These are phyloP conservation scores for Patiria miniata DNA, from an alignment of 35 echinoderm and acorn worm genomes.

Conservation along the genomic window DNA sequence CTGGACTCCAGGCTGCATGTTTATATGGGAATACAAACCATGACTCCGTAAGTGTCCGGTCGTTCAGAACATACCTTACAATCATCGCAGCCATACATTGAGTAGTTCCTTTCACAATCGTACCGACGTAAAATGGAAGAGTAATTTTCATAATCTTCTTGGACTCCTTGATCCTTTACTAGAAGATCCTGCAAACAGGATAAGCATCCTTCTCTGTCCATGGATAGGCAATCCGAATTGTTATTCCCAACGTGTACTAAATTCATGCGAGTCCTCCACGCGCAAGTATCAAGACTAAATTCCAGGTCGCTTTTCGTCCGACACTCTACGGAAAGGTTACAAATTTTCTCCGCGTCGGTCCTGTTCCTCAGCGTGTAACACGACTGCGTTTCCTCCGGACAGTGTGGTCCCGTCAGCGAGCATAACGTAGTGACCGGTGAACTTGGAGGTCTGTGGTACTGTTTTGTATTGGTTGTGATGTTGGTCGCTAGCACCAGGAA, in stretches of 20 bases:
- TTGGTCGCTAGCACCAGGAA: slow-evolving; percentile 56
- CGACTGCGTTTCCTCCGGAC: background rate
- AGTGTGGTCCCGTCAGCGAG: background rate
- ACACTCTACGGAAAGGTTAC: slow-evolving; percentile 6
- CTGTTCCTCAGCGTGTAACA: background rate
- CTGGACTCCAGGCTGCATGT: background rate
- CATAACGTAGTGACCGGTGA: background rate
- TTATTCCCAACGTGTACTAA: slow-evolving; percentile 3
- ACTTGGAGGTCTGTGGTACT: background rate
- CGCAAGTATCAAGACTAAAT: slow-evolving; percentile 44
- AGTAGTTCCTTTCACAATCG: slow-evolving; percentile 55
- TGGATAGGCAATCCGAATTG: slow-evolving; percentile 45
- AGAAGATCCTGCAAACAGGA: slow-evolving; percentile 46
- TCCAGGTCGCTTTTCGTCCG: background rate
- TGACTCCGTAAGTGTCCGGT: background rate
- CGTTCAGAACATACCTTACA: slow-evolving; percentile 55
- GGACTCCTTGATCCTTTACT: background rate
- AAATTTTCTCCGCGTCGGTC: background rate
- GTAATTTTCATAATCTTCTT: slow-evolving; percentile 20
- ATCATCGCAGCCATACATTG: slow-evolving; percentile 51
- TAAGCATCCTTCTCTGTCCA: slow-evolving; percentile 20
- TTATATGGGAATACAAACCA: background rate
- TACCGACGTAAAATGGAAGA: slow-evolving; percentile 37
- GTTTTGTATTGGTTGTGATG: slow-evolving; percentile 21
- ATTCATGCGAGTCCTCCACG: slow-evolving; percentile 50